A percentile compares a stretch with the other conserved stretches of the same genome.
These are phyloP conservation scores for Hofmannophila pseudospretella DNA, from an alignment of 2,888 invertebrate genomes.

Conservation along the genomic window DNA sequence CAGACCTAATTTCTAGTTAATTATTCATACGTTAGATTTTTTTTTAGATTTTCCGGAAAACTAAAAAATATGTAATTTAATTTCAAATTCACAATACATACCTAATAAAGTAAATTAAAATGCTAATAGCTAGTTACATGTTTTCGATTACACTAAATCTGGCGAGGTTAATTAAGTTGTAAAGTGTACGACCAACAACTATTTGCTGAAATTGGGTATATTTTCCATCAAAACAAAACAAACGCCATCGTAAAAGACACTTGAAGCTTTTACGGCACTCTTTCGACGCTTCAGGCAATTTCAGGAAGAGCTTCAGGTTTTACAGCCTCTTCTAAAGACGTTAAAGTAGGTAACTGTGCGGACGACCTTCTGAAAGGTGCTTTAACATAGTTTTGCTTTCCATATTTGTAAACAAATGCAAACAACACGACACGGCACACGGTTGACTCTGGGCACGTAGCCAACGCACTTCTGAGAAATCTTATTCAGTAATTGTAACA, in stretches of 20 bases:
- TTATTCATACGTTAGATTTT: too few species aligned
- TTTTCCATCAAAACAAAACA: conserved; percentile 3
- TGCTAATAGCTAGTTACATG: too few species aligned
- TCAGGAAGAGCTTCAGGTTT: conserved; percentile 10
- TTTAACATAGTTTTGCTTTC: conserved; percentile 12
- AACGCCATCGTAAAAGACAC: not conserved
- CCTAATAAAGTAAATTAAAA: too few species aligned
- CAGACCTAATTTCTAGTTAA: too few species aligned
- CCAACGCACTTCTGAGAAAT: conserved; percentile 13
- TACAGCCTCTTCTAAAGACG: conserved; percentile 14
- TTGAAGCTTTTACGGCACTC: conserved; percentile 1
- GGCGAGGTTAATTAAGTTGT: too few species aligned
- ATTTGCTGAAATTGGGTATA: conserved; percentile 1
- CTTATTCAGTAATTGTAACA: not conserved
- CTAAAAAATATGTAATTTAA: too few species aligned
- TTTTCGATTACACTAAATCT: too few species aligned
- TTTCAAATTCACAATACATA: too few species aligned
- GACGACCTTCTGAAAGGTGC: conserved; percentile 18
- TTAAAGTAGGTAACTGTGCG: conserved; percentile 11
- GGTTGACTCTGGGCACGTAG: conserved; percentile 24
- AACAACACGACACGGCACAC: conserved; percentile 24
- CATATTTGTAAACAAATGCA: conserved; percentile 47
- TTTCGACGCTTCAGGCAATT: not conserved
- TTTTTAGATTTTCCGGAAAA: too few species aligned
- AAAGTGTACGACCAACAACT: too few species aligned